These are phyloP conservation scores for Varecia variegata DNA, from an alignment of 2,797 vertebrate genomes.

Conservation along the genomic window DNA sequence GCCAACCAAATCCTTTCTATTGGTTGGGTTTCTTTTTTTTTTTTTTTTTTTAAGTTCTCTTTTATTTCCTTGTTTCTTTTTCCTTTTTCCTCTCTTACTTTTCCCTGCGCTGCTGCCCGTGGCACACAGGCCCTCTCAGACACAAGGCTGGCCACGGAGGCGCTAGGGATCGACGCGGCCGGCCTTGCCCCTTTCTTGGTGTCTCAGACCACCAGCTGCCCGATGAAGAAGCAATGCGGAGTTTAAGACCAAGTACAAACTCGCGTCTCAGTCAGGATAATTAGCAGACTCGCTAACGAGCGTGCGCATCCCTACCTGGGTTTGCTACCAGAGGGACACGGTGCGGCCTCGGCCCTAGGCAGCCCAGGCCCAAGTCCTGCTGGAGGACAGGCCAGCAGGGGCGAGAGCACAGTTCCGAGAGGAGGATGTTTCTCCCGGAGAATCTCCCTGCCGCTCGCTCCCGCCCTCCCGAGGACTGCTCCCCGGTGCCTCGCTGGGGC, in stretches of 20 bases:
- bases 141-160: constrained; percentile 78
- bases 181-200: constrained; percentile 46
- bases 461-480: constrained; percentile 80
- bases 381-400: constrained; percentile 74
- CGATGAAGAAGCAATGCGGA: constrained; percentile 77
- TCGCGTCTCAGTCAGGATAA: constrained; percentile 66
- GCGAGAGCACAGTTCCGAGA: constrained; percentile 67
- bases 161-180: constrained; percentile 57
- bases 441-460: constrained; percentile 80
- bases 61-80: constrained; percentile 48
- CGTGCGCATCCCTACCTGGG: constrained; percentile 61
- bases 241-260: constrained; percentile 62
- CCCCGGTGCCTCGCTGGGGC: constrained; percentile 78
- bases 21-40: constrained; percentile 54
- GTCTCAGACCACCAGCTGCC: constrained; percentile 66
- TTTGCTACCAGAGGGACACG: constrained; percentile 73
- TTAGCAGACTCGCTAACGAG: constrained; percentile 75
- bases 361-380: constrained; percentile 41
- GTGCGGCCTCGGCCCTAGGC: constrained; percentile 75
- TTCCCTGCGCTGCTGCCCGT: constrained; percentile 68
- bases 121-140: constrained; percentile 80
- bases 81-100: constrained; percentile 39
- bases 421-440: constrained; percentile 79
- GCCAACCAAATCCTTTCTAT: constrained; percentile 78
- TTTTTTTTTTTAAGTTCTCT: constrained; percentile 42